phyloP scores from a whole-genome alignment of 2,888 invertebrate species.

The Thysanoteuthis rhombus region DNA sequence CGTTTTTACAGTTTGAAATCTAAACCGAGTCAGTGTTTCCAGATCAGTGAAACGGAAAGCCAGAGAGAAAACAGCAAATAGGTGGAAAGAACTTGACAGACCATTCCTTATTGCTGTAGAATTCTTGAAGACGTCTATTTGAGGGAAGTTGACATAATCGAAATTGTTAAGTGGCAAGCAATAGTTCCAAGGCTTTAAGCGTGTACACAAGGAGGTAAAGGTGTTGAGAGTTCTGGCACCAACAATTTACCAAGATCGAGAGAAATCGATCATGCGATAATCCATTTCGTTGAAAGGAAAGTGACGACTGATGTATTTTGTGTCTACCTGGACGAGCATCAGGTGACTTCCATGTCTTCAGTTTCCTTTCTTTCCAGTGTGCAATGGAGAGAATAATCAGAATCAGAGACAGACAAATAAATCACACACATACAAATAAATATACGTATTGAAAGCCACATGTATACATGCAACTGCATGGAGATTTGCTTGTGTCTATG shows the following conservation, averaged over 20 bases:
- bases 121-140: not conserved
- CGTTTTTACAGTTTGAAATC: not conserved
- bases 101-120: not conserved
- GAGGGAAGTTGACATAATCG: not conserved
- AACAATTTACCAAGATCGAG: not conserved
- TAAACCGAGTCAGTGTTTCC: not conserved
- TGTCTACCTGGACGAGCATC: not conserved
- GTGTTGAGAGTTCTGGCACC: not conserved
- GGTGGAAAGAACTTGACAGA: not conserved
- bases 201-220: too few relatives aligned
- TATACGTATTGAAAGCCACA: too few relatives aligned
- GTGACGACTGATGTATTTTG: constrained; percentile 12
- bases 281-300: not conserved
- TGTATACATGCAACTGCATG: too few relatives aligned
- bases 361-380: not conserved
- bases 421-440: not conserved
- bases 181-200: not conserved
- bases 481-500: too few relatives aligned
- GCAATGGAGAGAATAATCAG: not conserved
- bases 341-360: not conserved
- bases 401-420: not conserved
- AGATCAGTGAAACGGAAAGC: not conserved
- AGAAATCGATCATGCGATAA: not conserved
- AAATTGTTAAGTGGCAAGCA: not conserved
- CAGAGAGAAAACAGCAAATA: not conserved